phyloP scores from a whole-genome alignment of 1,140 invertebrate genomes.

The Cotesia vestalis region DNA sequence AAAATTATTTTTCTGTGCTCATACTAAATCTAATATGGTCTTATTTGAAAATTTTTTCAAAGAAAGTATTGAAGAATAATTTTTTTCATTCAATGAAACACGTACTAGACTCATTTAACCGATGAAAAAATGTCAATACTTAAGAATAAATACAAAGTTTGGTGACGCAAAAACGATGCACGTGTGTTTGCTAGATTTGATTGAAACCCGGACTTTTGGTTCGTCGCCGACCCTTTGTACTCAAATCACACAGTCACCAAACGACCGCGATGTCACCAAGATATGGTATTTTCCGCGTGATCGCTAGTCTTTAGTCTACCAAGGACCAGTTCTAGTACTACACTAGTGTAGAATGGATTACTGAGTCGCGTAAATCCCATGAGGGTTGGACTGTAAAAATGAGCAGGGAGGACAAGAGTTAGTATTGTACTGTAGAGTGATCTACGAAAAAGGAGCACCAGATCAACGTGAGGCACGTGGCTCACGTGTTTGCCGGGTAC shows the following conservation, averaged over 20 bases:
- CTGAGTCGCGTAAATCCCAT: slow-evolving; percentile 52
- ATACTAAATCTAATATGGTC: too few relatives aligned
- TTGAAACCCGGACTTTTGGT: slow-evolving; percentile 41
- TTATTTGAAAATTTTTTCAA: too few relatives aligned
- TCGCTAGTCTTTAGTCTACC: slow-evolving; percentile 20
- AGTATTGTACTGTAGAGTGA: slow-evolving; percentile 4
- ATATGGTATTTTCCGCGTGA: slow-evolving; percentile 34
- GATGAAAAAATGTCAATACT: slow-evolving; percentile 16
- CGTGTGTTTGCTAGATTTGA: slow-evolving; percentile 51
- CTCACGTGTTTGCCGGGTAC: slow-evolving; percentile 63
- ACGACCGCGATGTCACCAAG: slow-evolving; percentile 41
- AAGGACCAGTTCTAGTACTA: not conserved
- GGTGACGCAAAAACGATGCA: slow-evolving; percentile 48
- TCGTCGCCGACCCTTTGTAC: slow-evolving; percentile 38
- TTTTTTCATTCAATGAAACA: too few relatives aligned
- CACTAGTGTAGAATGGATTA: slow-evolving; percentile 4
- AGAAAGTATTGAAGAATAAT: too few relatives aligned
- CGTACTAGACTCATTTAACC: too few relatives aligned
- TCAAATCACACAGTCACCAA: slow-evolving; percentile 11
- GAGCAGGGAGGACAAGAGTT: not conserved
- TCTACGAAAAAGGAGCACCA: slow-evolving; percentile 13
- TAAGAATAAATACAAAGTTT: slow-evolving; percentile 44
- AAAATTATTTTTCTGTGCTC: too few relatives aligned
- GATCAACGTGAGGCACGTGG: slow-evolving; percentile 54
- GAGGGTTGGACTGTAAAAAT: slow-evolving; percentile 44